phyloP scores from a whole-genome alignment of 1,140 invertebrate genomes.

The Stegodyphus dumicola region DNA sequence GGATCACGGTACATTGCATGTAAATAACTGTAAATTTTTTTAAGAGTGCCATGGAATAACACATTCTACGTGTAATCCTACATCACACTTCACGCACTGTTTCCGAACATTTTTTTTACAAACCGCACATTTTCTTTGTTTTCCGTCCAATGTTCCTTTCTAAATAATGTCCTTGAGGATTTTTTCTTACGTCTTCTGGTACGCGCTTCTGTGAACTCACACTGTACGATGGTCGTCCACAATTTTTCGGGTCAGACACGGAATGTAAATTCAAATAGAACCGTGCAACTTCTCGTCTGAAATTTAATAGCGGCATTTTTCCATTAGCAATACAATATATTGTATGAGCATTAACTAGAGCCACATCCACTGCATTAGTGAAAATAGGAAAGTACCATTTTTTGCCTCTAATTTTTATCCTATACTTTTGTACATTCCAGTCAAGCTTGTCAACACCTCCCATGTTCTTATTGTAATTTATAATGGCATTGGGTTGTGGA shows the following conservation, averaged over 20 bases:
- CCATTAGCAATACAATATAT: conserved; percentile 19
- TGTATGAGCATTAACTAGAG: conserved; percentile 19
- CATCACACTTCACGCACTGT: conserved; percentile 13
- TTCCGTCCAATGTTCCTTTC: conserved; percentile 18
- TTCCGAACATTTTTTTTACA: conserved; percentile 16
- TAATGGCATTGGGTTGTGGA: conserved; percentile 16
- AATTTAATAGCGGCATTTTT: conserved; percentile 19
- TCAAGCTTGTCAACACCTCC: conserved; percentile 15
- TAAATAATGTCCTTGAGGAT: conserved; percentile 17
- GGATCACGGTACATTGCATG: conserved; percentile 17
- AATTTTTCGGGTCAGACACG: conserved; percentile 37
- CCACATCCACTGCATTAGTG: conserved; percentile 12
- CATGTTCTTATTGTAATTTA: conserved; percentile 20
- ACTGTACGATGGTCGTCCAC: conserved; percentile 36
- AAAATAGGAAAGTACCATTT: conserved; percentile 19
- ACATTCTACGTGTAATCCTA: conserved; percentile 17
- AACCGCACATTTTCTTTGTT: conserved; percentile 15
- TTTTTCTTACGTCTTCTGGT: conserved; percentile 19
- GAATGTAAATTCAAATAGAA: conserved; percentile 28
- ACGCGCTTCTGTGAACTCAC: conserved; percentile 32
- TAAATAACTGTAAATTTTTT: conserved; percentile 21
- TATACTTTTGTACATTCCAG: conserved; percentile 19
- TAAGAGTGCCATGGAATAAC: conserved; percentile 13
- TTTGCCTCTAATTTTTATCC: conserved; percentile 17
- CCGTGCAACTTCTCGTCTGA: conserved; percentile 12